These are phyloP conservation scores for Hypothenemus hampei DNA, from an alignment of 1,140 invertebrate species.

Conservation along the genomic window DNA sequence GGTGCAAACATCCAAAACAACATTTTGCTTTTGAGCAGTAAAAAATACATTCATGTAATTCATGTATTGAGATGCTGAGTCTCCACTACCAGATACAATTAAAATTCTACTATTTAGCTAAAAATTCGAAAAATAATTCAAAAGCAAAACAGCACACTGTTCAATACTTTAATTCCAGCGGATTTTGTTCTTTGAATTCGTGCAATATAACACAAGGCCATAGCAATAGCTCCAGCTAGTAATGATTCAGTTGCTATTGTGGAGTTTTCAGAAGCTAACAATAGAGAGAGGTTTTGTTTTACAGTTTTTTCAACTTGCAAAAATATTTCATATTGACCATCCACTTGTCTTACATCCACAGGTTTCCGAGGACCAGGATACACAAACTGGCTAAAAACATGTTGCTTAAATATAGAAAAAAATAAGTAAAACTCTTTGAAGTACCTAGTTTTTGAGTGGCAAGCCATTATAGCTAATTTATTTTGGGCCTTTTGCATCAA, in stretches of 20 bases:
- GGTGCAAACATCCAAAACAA: conserved; percentile 90
- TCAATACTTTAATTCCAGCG: conserved; percentile 37
- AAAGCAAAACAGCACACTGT: conserved; percentile 2
- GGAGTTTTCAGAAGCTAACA: conserved; percentile 41
- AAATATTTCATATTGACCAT: conserved; percentile 91
- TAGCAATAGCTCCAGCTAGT: conserved; percentile 79
- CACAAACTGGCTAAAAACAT: conserved; percentile 64
- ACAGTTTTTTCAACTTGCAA: conserved; percentile 76
- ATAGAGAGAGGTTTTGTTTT: conserved; percentile 60
- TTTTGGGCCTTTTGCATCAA: conserved; percentile 85
- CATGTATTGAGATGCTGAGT: conserved; percentile 93
- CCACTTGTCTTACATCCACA: conserved; percentile 67
- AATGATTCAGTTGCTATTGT: conserved; percentile 59
- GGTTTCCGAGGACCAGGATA: conserved; percentile 67
- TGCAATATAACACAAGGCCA: conserved; percentile 83
- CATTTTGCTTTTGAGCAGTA: conserved; percentile 84
- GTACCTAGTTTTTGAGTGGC: conserved; percentile 76
- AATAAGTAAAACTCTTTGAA: neutral
- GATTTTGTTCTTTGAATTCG: conserved; percentile 50
- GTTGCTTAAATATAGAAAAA: neutral
- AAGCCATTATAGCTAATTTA: conserved; percentile 80
- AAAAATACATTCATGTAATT: conserved; percentile 99
- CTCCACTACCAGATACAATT: conserved; percentile 82
- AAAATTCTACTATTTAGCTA: conserved; percentile 72
- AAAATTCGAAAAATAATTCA: conserved; percentile 20